Evolutionary conservation across 2,113 vertebrate species (phyloP), one percentile per base, ranked within the genome.

Genomic region (Amia ocellicauda): DNA sequence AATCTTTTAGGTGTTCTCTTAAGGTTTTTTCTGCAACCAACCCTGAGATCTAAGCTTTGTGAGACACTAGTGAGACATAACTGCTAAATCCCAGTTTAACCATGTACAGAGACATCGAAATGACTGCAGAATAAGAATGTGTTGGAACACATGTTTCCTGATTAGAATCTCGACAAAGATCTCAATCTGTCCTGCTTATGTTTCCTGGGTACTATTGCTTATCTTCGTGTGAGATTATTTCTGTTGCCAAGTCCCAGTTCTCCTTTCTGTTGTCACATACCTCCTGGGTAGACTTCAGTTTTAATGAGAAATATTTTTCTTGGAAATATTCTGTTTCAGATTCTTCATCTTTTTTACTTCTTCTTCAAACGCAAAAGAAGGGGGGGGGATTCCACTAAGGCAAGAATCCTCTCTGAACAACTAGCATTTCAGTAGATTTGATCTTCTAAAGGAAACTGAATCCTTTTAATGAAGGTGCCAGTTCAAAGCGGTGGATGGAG

Each of bases 111-210:
- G 28, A 31, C 22, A 22, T 17, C 31, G 20, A 43, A 19, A 27
- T 4, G 14, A 26, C 43, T 47, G 7, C n/a, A 53, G 20, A 59
- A 47, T 9, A 4, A 17, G 53, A 24, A 58, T 69, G 62, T 56
- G 65, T 68, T 60, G 51, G 62, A 31, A 53, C 60, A 26, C 31
- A 45, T 28, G 50, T 51, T 60, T 58, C 36, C 42, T 31, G 57
- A 61, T 63, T 64, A 61, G 17, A 7, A 63, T 58, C 63, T 55
- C 27, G 26, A 31, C 22, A 29, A 53, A 47, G 59, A 69, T 69
- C 50, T 20, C 60, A 62, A 73, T 67, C 67, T 74, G 57, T 50
- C 68, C 53, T 60, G 43, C 60, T 66, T 59, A 63, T 58, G 60
- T 67, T 71, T 68, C 55, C 54, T 58, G 41, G 41, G 55, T 41